phyloP scores from a whole-genome alignment of 2,888 invertebrate genomes.

The Acleris cristana region DNA sequence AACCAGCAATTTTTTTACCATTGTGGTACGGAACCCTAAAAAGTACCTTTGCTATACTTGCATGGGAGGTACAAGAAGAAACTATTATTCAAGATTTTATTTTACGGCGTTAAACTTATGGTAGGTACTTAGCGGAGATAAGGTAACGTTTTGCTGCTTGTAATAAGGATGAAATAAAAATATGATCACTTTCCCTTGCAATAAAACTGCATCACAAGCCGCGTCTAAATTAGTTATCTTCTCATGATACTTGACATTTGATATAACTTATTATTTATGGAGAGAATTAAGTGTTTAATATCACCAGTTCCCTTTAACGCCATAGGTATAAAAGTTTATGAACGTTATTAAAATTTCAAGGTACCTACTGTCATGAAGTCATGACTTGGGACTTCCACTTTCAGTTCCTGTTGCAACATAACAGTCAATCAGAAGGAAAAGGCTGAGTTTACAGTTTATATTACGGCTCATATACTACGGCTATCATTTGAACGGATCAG shows the following conservation, averaged over 20 bases:
- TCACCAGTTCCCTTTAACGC: neutral
- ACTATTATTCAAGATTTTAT: too few relatives aligned
- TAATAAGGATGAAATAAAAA: neutral
- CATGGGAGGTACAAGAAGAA: too few relatives aligned
- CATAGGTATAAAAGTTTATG: neutral
- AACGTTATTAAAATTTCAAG: neutral
- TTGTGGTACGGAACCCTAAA: too few relatives aligned
- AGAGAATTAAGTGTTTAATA: neutral
- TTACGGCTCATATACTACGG: slow-evolving; percentile 1
- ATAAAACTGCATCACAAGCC: neutral
- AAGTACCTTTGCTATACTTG: too few relatives aligned
- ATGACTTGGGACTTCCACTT: neutral
- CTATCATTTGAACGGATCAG: slow-evolving; percentile 30
- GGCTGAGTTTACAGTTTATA: slow-evolving; percentile 10
- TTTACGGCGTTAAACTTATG: too few relatives aligned
- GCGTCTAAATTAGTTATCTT: neutral
- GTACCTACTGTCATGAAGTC: neutral
- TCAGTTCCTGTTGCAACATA: neutral
- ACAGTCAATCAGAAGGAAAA: slow-evolving; percentile 17
- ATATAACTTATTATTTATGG: neutral
- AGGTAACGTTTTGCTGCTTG: neutral
- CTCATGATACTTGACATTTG: too few relatives aligned
- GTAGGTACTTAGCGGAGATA: too few relatives aligned
- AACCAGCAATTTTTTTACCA: too few relatives aligned
- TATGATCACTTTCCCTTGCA: neutral